Base-by-base conservation (phyloP, 1,140 invertebrate genomes). In the Cotesia chilonis region DNA sequence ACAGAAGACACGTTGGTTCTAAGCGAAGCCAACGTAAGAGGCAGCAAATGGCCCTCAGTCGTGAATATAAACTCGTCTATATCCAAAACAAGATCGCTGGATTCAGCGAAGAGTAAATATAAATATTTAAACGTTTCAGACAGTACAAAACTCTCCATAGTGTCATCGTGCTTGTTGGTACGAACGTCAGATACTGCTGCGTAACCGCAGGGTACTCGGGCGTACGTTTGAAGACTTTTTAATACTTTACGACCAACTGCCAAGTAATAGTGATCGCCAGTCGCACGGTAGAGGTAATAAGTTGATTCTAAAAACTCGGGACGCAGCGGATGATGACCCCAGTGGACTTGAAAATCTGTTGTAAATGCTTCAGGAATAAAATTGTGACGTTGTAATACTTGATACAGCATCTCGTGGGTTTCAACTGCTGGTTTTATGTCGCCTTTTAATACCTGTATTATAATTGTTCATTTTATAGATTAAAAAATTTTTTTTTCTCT, bases 281-380 rank as follows among this genome's bases (percentile, higher is more conserved):
- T 99, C 1, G 97, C 97, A 81, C 93, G 90, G 84, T 98, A 97
- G 4, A 99, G 86, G 82, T 99, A 98, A 82, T 99, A 99, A 0
- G 98, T 99, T 0, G 96, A 98, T 87, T 99, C 98, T 28, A 99
- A 88, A 87, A 99, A 99, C 86, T 99, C 98, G 5, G 98, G 98
- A 66, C 98, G 90, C 2, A 99, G 87, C 5, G 96, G 97, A 89
- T 99, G 96, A 84, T 99, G 96, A 10, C 94, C 96, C 98, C 98
- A 99, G 81, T 99, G 96, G 0, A 99, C 95, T 84, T 96, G 94
- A 81, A 97, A 96, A 88, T 97, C 96, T 4, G 94, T 94, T 0
- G 96, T 98, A 84, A 98, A 98, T 14, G 96, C 98, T 89, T 99
- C 98, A 17, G 98, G 98, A 81, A 99, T 93, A 83, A 99, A 99